Evolutionary conservation across 1,140 invertebrate species (phyloP).

Genomic region (Heterodera carotae): DNA sequence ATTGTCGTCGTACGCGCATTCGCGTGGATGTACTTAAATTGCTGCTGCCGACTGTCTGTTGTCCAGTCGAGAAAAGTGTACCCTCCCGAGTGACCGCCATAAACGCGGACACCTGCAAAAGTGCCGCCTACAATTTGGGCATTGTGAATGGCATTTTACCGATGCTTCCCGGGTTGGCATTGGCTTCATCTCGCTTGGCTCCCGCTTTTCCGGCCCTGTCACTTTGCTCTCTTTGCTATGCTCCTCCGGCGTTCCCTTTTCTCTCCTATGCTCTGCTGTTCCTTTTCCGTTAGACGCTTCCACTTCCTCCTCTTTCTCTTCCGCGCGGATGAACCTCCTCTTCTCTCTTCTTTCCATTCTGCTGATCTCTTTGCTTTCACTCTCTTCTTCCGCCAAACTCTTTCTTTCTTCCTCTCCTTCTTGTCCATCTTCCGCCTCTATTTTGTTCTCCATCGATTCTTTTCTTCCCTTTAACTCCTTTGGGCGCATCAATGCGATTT

Average conservation of each 20-base stretch:
- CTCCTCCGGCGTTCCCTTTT: neutral
- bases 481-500: neutral
- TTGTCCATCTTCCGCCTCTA: constrained; percentile 11
- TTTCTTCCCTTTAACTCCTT: neutral
- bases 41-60: neutral
- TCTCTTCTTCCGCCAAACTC: constrained; percentile 3
- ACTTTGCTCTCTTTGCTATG: too few relatives aligned
- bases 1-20: neutral
- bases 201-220: neutral
- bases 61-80: neutral
- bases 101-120: neutral
- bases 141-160: neutral
- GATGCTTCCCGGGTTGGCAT: neutral
- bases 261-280: constrained; percentile 1
- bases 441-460: constrained; percentile 4
- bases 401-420: neutral
- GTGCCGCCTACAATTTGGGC: neutral
- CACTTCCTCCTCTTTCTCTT: neutral
- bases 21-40: neutral
- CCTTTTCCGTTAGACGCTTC: neutral
- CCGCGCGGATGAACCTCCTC: neutral
- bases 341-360: neutral
- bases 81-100: neutral
- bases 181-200: neutral
- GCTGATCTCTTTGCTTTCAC: neutral